phyloP scores from a whole-genome alignment of 2,113 vertebrate genomes.

The Laterallus jamaicensis region DNA sequence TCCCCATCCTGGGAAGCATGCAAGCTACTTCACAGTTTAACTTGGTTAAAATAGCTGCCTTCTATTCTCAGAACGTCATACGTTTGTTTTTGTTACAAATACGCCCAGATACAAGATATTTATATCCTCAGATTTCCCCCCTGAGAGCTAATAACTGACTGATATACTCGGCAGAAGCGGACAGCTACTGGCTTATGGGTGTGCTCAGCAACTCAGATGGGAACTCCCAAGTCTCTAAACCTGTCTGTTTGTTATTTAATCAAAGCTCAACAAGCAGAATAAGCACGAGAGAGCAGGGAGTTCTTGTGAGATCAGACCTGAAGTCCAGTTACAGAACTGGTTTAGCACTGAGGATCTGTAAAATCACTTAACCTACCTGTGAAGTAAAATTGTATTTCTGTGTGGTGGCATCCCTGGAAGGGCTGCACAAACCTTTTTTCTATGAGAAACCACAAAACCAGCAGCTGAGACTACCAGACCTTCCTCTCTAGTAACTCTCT shows the following conservation, averaged over 20 bases:
- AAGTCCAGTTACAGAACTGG: not conserved
- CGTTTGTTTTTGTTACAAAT: not conserved
- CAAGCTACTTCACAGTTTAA: not conserved
- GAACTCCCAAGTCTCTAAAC: not conserved
- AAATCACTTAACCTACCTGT: not conserved
- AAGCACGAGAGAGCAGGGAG: not conserved
- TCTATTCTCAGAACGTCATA: not conserved
- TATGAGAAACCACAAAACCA: not conserved
- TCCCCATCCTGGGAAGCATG: not conserved
- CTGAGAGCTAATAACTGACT: slow-evolving; percentile 18
- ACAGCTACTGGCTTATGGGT: not conserved
- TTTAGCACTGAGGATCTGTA: not conserved
- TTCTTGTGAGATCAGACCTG: not conserved
- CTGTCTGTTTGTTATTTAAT: not conserved
- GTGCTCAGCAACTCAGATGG: not conserved
- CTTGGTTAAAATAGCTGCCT: slow-evolving; percentile 26
- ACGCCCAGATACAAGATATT: slow-evolving; percentile 22
- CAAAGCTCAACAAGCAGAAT: not conserved
- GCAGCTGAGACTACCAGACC: not conserved
- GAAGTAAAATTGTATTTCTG: not conserved
- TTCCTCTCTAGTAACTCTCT: not conserved
- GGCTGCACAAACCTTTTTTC: not conserved
- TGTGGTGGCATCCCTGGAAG: not conserved
- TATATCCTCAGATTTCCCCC: slow-evolving; percentile 24
- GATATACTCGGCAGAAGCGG: not conserved